Conservation (phyloP, 2,113 vertebrate species). For the Paratilapia polleni region DNA sequence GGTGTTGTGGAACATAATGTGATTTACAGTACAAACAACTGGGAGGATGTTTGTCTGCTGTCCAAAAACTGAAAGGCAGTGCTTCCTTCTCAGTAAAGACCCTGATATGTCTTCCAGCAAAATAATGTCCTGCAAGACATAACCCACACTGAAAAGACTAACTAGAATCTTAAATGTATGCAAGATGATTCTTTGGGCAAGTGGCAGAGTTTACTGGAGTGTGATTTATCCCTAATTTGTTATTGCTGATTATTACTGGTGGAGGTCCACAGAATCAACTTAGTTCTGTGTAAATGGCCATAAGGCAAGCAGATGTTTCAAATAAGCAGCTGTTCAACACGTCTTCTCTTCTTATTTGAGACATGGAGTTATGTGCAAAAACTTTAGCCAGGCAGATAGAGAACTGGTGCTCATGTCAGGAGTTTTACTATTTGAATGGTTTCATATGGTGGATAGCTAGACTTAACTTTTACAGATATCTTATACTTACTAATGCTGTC, state of each 20-base stretch:
- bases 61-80: conserved; percentile 57
- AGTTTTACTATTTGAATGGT: neutral
- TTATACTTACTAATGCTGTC: neutral
- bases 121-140: conserved; percentile 21
- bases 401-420: neutral
- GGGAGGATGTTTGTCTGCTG: conserved; percentile 65
- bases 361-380: neutral
- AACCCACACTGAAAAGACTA: neutral
- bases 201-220: neutral
- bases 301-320: conserved; percentile 19
- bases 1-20: conserved; percentile 87
- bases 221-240: neutral
- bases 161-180: neutral
- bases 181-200: conserved; percentile 6
- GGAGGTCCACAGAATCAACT: neutral
- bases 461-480: neutral
- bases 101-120: conserved; percentile 1
- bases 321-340: neutral
- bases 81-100: conserved; percentile 11
- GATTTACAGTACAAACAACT: conserved; percentile 75
- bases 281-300: neutral
- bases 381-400: neutral
- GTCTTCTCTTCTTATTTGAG: neutral
- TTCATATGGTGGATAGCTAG: neutral
- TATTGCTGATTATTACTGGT: neutral